Base-by-base conservation (phyloP, 2,113 vertebrate genomes). In the Oxyura jamaicensis region DNA sequence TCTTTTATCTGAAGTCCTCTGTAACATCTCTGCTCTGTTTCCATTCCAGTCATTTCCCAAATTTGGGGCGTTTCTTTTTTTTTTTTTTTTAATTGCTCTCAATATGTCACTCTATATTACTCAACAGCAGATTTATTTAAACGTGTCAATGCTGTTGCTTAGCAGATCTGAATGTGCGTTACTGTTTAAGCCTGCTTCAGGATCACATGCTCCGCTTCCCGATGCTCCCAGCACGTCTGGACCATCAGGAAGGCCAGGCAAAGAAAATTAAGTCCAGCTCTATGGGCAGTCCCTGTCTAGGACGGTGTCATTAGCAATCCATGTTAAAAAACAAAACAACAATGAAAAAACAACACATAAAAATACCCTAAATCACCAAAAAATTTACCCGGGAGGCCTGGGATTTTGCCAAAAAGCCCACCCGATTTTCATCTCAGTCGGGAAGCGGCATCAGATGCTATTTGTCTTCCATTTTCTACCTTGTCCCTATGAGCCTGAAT, bases 21-120 rank as follows among this genome's bases (percentile, higher is more conserved):
- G 80, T 14, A 84, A 90, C n/a, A 72, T 93, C 77, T 72, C 44
- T 33, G 52, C 81, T 94, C 65, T 84, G 73, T 58, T 94, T 85
- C 88, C 18, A 4, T 83, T 96, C 82, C 86, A 92, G 76, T 53
- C 76, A 88, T 66, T 96, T 91, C 91, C 92, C 89, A 94, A 91
- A 96, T 95, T 72, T 92, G 86, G 90, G 80, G 69, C 2, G 22
- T 87, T 28, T 28, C 48, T 19, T n/a, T 41, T 23, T 72, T 85
- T n/a, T n/a, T n/a, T n/a, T 96, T 92, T 92, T 95, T 52, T 67
- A 96, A 95, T 96, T 96, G 95, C 92, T 96, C 95, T 91, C 95
- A 94, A 96, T 96, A 93, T 95, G 95, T 95, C 96, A 96, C 95
- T 93, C 88, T 41, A 42, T 75, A 95, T 96, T 96, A 97, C 90